Evolutionary conservation across 2,888 invertebrate species (phyloP).

Genomic region (Norana najaformis): DNA sequence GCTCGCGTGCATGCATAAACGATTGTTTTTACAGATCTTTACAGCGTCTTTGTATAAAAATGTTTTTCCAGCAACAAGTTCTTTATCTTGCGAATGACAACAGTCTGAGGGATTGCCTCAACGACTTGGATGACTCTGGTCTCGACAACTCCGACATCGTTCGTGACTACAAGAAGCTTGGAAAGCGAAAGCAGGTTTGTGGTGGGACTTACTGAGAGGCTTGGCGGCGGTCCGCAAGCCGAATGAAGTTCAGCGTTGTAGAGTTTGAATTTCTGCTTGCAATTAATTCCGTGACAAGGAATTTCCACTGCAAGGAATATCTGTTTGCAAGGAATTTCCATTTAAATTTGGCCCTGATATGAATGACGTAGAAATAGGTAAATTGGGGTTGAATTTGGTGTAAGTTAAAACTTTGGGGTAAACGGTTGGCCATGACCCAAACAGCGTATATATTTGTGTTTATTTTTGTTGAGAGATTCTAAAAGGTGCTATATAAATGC

Average conservation of each 20-base stretch:
- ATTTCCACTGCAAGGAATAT: too few relatives aligned
- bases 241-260: not conserved
- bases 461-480: too few relatives aligned
- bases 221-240: not conserved
- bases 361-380: too few relatives aligned
- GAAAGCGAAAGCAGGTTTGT: slow-evolving; percentile 50
- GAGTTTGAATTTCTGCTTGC: not conserved
- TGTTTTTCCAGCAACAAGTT: slow-evolving; percentile 65
- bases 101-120: slow-evolving; percentile 78
- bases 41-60: not conserved
- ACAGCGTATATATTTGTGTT: too few relatives aligned
- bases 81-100: slow-evolving; percentile 76
- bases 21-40: not conserved
- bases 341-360: too few relatives aligned
- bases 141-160: slow-evolving; percentile 76
- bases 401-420: too few relatives aligned
- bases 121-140: slow-evolving; percentile 66
- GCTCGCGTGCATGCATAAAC: too few relatives aligned
- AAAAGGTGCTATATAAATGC: too few relatives aligned
- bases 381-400: too few relatives aligned
- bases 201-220: not conserved
- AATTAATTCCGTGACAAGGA: not conserved
- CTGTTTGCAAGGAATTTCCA: too few relatives aligned
- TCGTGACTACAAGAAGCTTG: slow-evolving; percentile 74
- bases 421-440: too few relatives aligned